phyloP scores from a whole-genome alignment of 2,797 vertebrate genomes.

The Muraenolepis orangiensis region DNA sequence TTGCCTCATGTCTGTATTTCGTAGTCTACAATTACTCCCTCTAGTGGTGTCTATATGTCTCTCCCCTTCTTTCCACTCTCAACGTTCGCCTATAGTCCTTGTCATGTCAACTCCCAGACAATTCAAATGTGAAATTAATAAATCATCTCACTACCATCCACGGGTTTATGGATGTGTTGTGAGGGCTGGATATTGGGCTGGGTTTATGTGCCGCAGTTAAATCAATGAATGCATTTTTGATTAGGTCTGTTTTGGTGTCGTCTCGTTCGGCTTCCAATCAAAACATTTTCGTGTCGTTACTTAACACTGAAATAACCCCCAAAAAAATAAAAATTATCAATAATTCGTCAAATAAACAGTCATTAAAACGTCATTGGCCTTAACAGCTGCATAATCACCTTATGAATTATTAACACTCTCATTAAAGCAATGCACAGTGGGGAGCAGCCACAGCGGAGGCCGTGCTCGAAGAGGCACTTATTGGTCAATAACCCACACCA shows the following conservation, averaged over 20 bases:
- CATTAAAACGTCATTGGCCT: background rate
- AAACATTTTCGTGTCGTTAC: background rate
- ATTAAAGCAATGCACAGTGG: background rate
- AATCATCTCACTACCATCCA: background rate
- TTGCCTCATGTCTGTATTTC: constrained; percentile 44
- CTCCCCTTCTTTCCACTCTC: background rate
- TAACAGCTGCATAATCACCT: constrained; percentile 2
- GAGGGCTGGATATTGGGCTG: background rate
- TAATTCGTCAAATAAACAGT: background rate
- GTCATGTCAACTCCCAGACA: background rate
- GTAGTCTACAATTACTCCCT: constrained; percentile 28
- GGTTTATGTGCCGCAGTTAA: no score
- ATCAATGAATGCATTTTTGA: background rate
- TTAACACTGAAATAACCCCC: background rate
- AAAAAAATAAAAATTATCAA: background rate
- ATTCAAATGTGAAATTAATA: background rate
- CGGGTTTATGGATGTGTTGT: background rate
- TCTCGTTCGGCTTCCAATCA: no score
- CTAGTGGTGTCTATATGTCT: constrained; percentile 52
- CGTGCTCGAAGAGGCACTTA: constrained; percentile 8
- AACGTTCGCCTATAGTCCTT: background rate
- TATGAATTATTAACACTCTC: background rate
- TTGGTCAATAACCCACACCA: constrained; percentile 3
- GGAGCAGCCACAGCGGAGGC: background rate
- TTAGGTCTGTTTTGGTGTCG: background rate